Base-by-base conservation (phyloP, 1,140 invertebrate species). In the Zaprionus africanus region DNA sequence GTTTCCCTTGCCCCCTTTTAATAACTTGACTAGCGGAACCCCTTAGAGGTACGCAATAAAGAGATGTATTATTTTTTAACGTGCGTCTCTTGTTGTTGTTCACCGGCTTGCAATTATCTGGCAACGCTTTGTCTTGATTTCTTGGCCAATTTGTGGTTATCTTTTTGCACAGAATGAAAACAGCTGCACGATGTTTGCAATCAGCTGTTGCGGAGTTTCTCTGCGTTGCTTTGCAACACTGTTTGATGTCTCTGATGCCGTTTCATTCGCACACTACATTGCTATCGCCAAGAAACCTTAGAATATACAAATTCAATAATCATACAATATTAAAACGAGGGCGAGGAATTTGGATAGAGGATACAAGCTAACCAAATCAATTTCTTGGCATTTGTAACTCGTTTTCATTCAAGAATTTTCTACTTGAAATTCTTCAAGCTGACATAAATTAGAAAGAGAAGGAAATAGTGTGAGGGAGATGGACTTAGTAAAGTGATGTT, bases 31-130 rank as follows among this genome's bases (percentile, higher is more conserved):
- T 28, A 51, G 41, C 65, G 60, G 57, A 12, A 46, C 62, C 60
- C 59, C 31, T 34, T 34, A 17, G 41, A 7, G 60, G 36, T 53
- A 57, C 66, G 66, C 70, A 68, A 77, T 66, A 72, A 51, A 78
- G 38, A 59, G 19, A 41, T 46, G 7, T 43, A 46, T 31, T 36
- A 60, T 6, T 53, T 34, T 34, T 3, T 34, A 34, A 34, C 31
- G 31, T 34, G 31, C 31, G 31, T 34, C 31, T 11, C 31, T 34
- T 34, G 31, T 34, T 34, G 31, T 34, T 43, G 15, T n/a, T 43
- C 41, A 34, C 31, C 31, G 31, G 38, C 38, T 41, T 41, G 38
- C 15, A 4, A 2, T 41, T 7, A 41, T 41, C 38, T 41, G 38
- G 38, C 38, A 41, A 41, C 15, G 38, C 38, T 41, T 41, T n/a